phyloP scores from a whole-genome alignment of 2,797 vertebrate species.

The Arnoldichthys spilopterus region DNA sequence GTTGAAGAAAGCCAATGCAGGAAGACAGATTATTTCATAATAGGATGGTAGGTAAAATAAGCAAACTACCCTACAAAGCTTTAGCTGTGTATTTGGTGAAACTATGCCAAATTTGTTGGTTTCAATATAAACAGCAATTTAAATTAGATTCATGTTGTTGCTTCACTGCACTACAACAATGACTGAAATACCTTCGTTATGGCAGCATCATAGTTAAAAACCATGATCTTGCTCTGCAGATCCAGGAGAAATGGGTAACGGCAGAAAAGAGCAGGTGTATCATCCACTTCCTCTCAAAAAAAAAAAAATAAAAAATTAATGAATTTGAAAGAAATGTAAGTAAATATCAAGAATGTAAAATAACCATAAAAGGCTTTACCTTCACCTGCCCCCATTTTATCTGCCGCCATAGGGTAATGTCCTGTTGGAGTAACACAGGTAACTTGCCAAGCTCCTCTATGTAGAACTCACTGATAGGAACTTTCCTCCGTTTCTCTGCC shows the following conservation, averaged over 20 bases:
- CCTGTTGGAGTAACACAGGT: fast-evolving
- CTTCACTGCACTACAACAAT: not conserved
- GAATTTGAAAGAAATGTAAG: not conserved
- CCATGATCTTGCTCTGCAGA: slow-evolving; percentile 58
- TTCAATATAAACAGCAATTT: not conserved
- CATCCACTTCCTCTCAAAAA: slow-evolving; percentile 59
- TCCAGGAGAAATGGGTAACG: slow-evolving; percentile 73
- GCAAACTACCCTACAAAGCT: too few species aligned
- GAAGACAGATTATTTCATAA: not conserved
- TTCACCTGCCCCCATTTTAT: slow-evolving; percentile 13
- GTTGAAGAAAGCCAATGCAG: not conserved
- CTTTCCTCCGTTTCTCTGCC: slow-evolving; percentile 61
- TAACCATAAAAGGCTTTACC: slow-evolving; percentile 59
- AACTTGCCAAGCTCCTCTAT: slow-evolving; percentile 55
- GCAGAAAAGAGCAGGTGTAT: slow-evolving; percentile 68
- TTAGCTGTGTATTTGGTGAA: not conserved
- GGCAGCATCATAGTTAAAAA: slow-evolving; percentile 44
- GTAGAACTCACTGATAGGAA: slow-evolving; percentile 71
- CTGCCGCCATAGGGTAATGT: slow-evolving; percentile 57
- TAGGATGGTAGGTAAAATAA: not conserved
- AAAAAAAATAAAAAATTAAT: not conserved
- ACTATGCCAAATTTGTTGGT: not conserved
- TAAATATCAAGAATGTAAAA: not conserved
- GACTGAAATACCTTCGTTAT: slow-evolving; percentile 59
- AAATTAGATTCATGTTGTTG: not conserved